Percentiles rank a stretch among this genome's conserved stretches.
phyloP scores from a whole-genome alignment of 2,888 invertebrate species.

The Eulithis testata region DNA sequence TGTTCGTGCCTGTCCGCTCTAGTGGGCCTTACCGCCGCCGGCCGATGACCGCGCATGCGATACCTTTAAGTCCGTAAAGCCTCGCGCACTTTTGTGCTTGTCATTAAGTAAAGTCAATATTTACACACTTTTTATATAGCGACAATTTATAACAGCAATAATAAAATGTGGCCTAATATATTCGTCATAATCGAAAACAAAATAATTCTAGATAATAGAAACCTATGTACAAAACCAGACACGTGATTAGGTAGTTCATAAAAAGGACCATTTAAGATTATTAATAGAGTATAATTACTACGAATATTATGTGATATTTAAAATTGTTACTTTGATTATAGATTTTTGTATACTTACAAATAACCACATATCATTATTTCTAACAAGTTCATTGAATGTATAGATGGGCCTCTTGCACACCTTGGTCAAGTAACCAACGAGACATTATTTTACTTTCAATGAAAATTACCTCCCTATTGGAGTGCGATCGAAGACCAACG shows the following conservation, averaged over 20 bases:
- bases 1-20: slow-evolving; percentile 28
- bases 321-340: slow-evolving; percentile 75
- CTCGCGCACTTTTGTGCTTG: slow-evolving; percentile 28
- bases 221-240: slow-evolving; percentile 45
- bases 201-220: slow-evolving; percentile 13
- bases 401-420: slow-evolving; percentile 23
- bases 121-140: slow-evolving; percentile 21
- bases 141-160: slow-evolving; percentile 25
- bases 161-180: slow-evolving; percentile 33
- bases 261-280: slow-evolving; percentile 76
- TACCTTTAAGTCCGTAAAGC: slow-evolving; percentile 10
- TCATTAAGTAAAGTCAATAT: slow-evolving; percentile 21
- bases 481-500: background rate
- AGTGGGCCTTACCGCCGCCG: slow-evolving; percentile 1
- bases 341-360: slow-evolving; percentile 65
- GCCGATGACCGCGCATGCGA: background rate
- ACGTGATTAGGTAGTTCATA: slow-evolving; percentile 66
- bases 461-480: background rate
- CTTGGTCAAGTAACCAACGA: background rate
- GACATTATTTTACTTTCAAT: no score
- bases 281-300: slow-evolving; percentile 68
- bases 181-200: slow-evolving; percentile 25
- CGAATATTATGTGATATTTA: slow-evolving; percentile 83
- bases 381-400: slow-evolving; percentile 60
- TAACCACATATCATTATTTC: slow-evolving; percentile 81